Conservation (phyloP, 1,140 invertebrate genomes). For the Drusus annulatus region DNA sequence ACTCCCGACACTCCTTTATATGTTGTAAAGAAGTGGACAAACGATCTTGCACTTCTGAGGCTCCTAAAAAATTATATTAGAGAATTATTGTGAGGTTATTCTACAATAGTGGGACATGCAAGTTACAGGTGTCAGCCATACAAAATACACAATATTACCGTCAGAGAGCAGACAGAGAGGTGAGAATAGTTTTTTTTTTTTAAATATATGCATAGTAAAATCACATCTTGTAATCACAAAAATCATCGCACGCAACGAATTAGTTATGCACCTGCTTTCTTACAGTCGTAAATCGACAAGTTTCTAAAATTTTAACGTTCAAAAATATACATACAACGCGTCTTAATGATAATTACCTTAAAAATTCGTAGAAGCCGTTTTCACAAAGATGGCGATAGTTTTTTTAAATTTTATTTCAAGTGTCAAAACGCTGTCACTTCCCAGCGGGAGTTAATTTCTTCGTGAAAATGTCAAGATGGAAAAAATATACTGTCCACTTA, state of each 20-base stretch:
- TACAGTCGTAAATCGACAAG: constrained; percentile 6
- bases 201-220: not conserved
- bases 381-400: not conserved
- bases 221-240: not conserved
- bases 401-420: not conserved
- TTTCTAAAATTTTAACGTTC: not conserved
- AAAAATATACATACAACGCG: not conserved
- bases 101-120: no score
- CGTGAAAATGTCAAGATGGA: not conserved
- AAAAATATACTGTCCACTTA: not conserved
- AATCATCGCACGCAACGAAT: not conserved
- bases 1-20: no score
- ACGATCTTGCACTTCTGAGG: no score
- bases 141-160: no score
- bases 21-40: no score
- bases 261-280: constrained; percentile 1
- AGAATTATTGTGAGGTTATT: no score
- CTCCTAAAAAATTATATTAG: no score
- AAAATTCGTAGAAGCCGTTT: constrained; percentile 1
- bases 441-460: constrained; percentile 2
- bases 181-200: not conserved
- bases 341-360: not conserved
- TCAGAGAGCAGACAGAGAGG: no score
- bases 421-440: not conserved
- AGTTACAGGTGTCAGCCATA: no score